Evolutionary conservation across 2,888 invertebrate species (phyloP), one percentile per base, ranked within the genome.

Genomic region (Lissocephala sabroskyi): DNA sequence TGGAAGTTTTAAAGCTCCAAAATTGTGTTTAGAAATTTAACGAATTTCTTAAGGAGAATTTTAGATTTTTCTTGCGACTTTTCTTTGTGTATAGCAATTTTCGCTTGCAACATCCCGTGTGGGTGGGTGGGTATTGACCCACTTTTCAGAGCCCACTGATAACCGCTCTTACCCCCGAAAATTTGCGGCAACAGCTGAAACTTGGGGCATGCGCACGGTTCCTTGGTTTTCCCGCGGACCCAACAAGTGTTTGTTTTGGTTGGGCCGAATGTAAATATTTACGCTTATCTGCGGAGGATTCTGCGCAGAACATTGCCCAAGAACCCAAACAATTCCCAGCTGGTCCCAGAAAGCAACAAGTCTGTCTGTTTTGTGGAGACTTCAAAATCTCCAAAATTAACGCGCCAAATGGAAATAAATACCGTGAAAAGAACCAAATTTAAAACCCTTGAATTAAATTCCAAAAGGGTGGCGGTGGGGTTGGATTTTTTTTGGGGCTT

Each of bases 161-260:
- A 45, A 47, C 33, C 17, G 54, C 46, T 50, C 56, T n/a, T n/a
- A 62, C 53, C 51, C 64, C 11, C 39, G 36, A 23, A 46, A 48
- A 47, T 35, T 13, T 36, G 50, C 58, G 37, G 26, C 41, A 56
- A 45, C 71, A 73, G 76, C 79, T 73, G 67, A 11, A 52, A 52
- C 35, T n/a, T 40, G 56, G 59, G 45, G 66, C 78, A 71, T 78
- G 71, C 71, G 71, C 71, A 60, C 33, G 57, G 53, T 46, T 32
- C 46, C 43, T 48, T 17, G 23, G 17, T 42, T n/a, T 49, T 43
- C 33, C 41, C 50, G 28, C 29, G 26, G 16, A 18, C 17, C 10
- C 77, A 63, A 73, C 79, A 73, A 78, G 79, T 73, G 73, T 57
- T 77, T 70, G 71, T 75, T 70, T 70, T 70, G 57, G 53, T 46